Base-by-base conservation (phyloP, 1,140 invertebrate species). In the Coelopa frigida region DNA sequence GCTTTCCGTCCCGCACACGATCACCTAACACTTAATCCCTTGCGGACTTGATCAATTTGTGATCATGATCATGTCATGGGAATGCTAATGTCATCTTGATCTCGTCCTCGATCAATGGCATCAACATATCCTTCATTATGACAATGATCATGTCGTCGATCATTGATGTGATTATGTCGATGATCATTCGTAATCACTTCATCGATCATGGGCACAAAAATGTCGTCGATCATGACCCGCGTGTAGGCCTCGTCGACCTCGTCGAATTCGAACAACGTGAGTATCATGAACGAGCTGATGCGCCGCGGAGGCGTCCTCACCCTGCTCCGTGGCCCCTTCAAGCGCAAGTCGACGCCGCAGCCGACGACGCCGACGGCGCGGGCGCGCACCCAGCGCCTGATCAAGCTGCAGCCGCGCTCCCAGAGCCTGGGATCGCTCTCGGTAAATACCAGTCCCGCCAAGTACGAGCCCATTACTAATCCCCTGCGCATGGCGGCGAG, bases 391-490 rank as follows among this genome's bases (percentile, higher is more conserved):
- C 53, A 57, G 43, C 51, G 59, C 24, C 53, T 55, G 40, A 38
- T 15, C 14, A 67, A 67, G 39, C 24, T 67, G 46, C 64, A 65
- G 26, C 59, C 64, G 1, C 58, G 64, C 3, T 68, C 64, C 0
- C 64, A 65, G 41, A 68, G 64, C 51, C 58, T 68, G 7, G 64
- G 64, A 54, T 68, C 64, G 20, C 46, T 68, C 48, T 65, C 64
- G 64, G 64, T 68, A 68, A 68, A 61, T 68, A 46, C 42, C 46
- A 66, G 62, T 55, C 58, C 62, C 51, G 40, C 39, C 52, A 59
- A 58, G 45, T 52, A 53, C 44, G 63, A 67, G 57, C 48, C 60
- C 49, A 63, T 66, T 58, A 67, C 63, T 66, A 67, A 67, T 40
- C 49, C 58, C 12, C 43, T 65, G 55, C 59, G 62, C 24, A 45